Evolutionary conservation across 2,797 vertebrate genomes (phyloP).

Genomic region (Mycteria americana): DNA sequence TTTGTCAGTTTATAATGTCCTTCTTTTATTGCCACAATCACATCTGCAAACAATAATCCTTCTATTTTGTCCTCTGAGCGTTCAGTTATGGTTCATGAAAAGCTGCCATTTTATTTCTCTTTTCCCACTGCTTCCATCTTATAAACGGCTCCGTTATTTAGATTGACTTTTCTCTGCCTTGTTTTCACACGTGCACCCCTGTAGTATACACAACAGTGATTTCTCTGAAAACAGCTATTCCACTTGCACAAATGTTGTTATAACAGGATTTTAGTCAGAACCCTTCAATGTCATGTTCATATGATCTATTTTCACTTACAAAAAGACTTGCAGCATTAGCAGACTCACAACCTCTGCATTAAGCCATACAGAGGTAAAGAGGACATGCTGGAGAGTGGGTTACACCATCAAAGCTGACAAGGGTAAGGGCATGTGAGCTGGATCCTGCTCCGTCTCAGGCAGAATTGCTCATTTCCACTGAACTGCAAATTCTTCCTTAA

Average conservation of each 20-base stretch:
- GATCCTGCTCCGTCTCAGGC: neutral
- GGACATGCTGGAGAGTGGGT: neutral
- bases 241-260: neutral
- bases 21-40: slow-evolving; percentile 28
- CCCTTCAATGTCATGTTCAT: neutral
- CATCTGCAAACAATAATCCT: slow-evolving; percentile 59
- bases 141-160: neutral
- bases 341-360: neutral
- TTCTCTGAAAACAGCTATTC: neutral
- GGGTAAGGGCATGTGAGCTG: accelerated
- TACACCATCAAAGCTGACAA: neutral
- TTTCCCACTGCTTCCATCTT: slow-evolving; percentile 7
- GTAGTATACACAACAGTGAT: neutral
- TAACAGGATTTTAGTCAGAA: neutral
- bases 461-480: neutral
- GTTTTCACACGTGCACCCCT: neutral
- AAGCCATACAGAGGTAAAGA: neutral
- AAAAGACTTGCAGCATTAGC: neutral
- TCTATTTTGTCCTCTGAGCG: slow-evolving; percentile 17
- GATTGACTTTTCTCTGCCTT: neutral
- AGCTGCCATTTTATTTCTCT: slow-evolving; percentile 45
- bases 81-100: slow-evolving; percentile 30
- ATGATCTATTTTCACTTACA: neutral
- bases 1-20: slow-evolving; percentile 18
- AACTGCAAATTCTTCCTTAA: neutral